Evolutionary conservation across 2,113 vertebrate genomes (phyloP).

Genomic region (Gambusia holbrooki): DNA sequence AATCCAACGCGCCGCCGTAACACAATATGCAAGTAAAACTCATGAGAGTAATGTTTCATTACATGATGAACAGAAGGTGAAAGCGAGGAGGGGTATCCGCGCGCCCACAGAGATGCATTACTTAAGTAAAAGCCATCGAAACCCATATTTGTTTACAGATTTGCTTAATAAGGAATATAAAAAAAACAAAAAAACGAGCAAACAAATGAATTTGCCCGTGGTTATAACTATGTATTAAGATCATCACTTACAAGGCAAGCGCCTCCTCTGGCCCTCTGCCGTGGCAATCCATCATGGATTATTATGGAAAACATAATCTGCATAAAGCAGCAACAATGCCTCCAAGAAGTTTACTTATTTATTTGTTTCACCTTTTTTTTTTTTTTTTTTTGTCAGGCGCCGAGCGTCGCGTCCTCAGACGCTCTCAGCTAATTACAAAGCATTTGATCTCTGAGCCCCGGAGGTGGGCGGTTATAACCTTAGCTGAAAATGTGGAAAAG

Average conservation of each 20-base stretch:
- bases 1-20: conserved; percentile 54
- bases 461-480: conserved; percentile 77
- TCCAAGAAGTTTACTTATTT: conserved; percentile 73
- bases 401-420: conserved; percentile 50
- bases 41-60: conserved; percentile 72
- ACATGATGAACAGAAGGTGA: conserved; percentile 71
- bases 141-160: conserved; percentile 73
- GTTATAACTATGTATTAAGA: conserved; percentile 77
- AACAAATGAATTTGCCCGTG: conserved; percentile 75
- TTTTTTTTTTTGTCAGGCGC: conserved; percentile 15
- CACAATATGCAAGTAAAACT: conserved; percentile 63
- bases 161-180: conserved; percentile 68
- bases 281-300: conserved; percentile 73
- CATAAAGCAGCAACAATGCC: conserved; percentile 74
- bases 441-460: conserved; percentile 73
- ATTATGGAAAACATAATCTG: conserved; percentile 78
- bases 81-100: conserved; percentile 38
- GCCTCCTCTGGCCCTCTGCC: conserved; percentile 64
- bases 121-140: conserved; percentile 75
- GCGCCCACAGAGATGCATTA: conserved; percentile 53
- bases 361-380: conserved; percentile 64
- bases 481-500: conserved; percentile 76
- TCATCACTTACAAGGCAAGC: conserved; percentile 75
- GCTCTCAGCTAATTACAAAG: conserved; percentile 69
- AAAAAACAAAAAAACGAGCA: conserved; percentile 57